Conservation (phyloP, 2,113 vertebrate genomes). For the Nymphicus hollandicus region DNA sequence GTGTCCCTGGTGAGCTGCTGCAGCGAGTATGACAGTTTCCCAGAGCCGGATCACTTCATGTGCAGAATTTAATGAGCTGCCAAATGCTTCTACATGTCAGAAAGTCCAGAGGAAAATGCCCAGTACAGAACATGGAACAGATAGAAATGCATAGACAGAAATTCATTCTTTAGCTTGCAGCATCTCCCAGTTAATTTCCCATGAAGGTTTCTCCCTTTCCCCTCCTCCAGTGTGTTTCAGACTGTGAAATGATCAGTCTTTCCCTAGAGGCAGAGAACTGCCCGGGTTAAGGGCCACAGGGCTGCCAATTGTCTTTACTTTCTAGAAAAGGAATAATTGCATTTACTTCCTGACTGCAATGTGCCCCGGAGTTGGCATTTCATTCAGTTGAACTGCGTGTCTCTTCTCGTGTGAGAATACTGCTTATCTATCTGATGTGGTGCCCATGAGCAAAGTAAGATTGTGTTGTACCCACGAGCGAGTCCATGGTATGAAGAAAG, state of each 20-base stretch:
- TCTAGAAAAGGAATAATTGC: background rate
- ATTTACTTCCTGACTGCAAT: background rate
- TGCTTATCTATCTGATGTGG: background rate
- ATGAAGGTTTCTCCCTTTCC: background rate
- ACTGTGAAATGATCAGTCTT: background rate
- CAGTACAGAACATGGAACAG: background rate
- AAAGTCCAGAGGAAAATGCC: background rate
- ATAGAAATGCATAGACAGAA: background rate
- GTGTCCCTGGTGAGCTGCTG: background rate
- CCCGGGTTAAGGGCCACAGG: background rate
- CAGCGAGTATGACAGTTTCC: background rate
- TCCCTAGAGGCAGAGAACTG: background rate
- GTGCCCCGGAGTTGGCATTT: background rate
- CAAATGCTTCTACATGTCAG: background rate
- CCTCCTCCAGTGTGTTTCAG: background rate
- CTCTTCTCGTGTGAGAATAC: background rate
- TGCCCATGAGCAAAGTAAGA: background rate
- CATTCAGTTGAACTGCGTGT: background rate
- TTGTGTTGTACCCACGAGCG: background rate
- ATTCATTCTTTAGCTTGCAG: background rate
- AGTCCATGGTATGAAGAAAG: background rate
- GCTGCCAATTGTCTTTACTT: background rate
- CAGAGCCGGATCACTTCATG: background rate
- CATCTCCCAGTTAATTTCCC: conserved; percentile 34
- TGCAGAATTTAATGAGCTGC: conserved; percentile 30